Evolutionary conservation across 23 tunicate species (phyloP), one percentile per base, ranked within the genome.

Genomic region (Styela plicata): DNA sequence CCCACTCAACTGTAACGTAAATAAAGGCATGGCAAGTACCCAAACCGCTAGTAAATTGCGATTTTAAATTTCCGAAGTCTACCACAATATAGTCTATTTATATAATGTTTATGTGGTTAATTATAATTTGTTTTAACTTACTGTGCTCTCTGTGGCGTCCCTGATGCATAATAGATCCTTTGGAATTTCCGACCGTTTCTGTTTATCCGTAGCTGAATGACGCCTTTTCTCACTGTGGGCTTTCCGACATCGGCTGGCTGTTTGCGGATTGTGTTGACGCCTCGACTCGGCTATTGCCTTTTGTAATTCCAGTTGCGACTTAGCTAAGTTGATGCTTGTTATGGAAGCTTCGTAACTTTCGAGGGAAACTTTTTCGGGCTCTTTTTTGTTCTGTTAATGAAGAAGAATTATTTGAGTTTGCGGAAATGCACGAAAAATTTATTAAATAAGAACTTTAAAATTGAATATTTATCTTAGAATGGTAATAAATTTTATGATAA

Each of bases 311-410:
- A 25, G 30, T 67, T 1, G 71, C 24, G 71, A 67, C 22, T 67
- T 22, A 18, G 71, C 30, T 18, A 67, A 24, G 16, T 67, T 29
- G 71, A 67, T 67, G 22, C 71, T 67, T 29, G 71, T 67, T 1
- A 67, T 29, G 17, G 30, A 67, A 18, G 30, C 71, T 0, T 25
- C 31, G 1, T 67, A 27, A 25, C 30, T 67, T 67, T 67, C 71
- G 22, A 29, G 10, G 7, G 57, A 13, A 44, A 44, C 13, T 44
- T 44, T 44, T 44, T 44, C 57, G 10, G 57, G 13, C 57, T 5
- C 31, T 67, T 67, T 67, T 25, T 67, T 29, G 31, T 67, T 67
- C 71, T 67, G 71, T 24, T n/a, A n/a, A n/a, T n/a, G n/a, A n/a
- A n/a, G n/a, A n/a, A n/a, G n/a, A n/a, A n/a, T n/a, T n/a, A n/a